Conservation (phyloP, 2,113 vertebrate species). For the Cranoglanis bouderius region DNA sequence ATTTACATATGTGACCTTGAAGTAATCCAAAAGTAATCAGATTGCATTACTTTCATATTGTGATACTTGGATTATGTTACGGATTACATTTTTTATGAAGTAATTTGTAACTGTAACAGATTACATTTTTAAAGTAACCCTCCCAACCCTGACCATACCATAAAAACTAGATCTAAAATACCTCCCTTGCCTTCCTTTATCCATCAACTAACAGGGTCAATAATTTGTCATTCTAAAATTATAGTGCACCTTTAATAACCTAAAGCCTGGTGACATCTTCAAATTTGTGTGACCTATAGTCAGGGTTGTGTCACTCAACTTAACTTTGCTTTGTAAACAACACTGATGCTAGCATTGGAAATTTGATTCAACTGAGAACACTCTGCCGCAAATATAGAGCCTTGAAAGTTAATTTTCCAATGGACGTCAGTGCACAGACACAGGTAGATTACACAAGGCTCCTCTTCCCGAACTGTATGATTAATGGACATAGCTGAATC, state of each 20-base stretch:
- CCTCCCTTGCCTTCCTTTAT: background rate
- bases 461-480: background rate
- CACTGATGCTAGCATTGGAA: background rate
- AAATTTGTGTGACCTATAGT: background rate
- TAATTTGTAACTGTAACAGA: too few relatives aligned
- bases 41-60: too few relatives aligned
- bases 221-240: slow-evolving; percentile 5
- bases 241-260: background rate
- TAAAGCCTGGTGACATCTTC: background rate
- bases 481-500: background rate
- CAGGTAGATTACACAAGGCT: background rate
- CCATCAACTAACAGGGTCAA: background rate
- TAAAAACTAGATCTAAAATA: background rate
- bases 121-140: too few relatives aligned
- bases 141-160: too few relatives aligned
- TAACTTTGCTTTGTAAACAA: slow-evolving; percentile 10
- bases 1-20: too few relatives aligned
- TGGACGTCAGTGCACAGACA: background rate
- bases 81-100: too few relatives aligned
- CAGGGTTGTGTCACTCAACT: background rate
- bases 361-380: slow-evolving; percentile 17
- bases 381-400: background rate
- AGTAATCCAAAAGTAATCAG: too few relatives aligned
- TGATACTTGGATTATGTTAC: too few relatives aligned
- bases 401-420: background rate